Evolutionary conservation across 2,888 invertebrate species (phyloP), one percentile per base, ranked within the genome.

Genomic region (Lepidocyrtinus sp.): DNA sequence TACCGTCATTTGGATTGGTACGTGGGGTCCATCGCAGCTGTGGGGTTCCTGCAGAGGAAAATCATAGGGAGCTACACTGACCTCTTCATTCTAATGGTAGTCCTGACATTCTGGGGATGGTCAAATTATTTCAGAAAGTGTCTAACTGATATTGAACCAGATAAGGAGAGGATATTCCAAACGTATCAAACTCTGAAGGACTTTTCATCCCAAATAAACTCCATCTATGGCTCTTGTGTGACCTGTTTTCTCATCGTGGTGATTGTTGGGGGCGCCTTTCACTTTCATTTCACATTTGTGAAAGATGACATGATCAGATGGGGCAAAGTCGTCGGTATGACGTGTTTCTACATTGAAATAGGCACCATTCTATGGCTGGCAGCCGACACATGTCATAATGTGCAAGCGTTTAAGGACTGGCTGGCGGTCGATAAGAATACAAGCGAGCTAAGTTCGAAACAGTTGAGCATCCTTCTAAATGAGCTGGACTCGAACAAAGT

Each of bases 351-450:
- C 15, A 0, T 2, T 5, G 61, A 25, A 12, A 36, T 50, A 17
- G 46, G 63, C 24, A 17, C 21, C 1, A 64, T 64, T 50, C 64
- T 73, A 3, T 9, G 24, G 19, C 19, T 50, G 25, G 46, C 64
- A 0, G 55, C 73, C 3, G 64, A 73, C n/a, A 21, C 61, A 9
- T 72, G 72, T 50, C 64, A 64, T 59, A 45, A 73, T 22, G 24
- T 64, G 25, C 25, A 64, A 27, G 27, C 5, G 12, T n/a, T 73
- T 15, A 73, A 73, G 17, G 64, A 24, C 1, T 72, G 72, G 72
- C 7, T 72, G 72, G 46, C 25, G 0, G 25, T 25, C 24, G 27
- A 45, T 12, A 21, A 24, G 19, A 64, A 73, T 26, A 22, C 50
- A 17, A 2, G 1, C 25, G 25, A 21, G 9, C 22, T 73, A 3